Evolutionary conservation across 2,888 invertebrate species (phyloP), one percentile per base, ranked within the genome.

Genomic region (Crioceris asparagi): DNA sequence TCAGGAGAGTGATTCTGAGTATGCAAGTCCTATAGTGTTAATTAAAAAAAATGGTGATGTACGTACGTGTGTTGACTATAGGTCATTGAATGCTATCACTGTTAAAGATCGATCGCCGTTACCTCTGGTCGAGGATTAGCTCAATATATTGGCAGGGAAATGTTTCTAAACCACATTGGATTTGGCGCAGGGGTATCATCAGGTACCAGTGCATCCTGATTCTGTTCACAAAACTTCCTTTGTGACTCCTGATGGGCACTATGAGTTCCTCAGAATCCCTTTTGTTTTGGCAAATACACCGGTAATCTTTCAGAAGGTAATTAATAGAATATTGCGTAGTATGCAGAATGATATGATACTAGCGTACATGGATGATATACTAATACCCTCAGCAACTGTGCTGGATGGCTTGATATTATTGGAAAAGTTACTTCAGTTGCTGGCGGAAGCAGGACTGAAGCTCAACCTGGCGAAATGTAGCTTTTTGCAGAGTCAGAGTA

Each of bases 201-300:
- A 31, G 10, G 16, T 31, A 12, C 14, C 14, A 14, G 11, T 31
- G 14, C 11, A 14, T 2, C n/a, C n/a, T n/a, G n/a, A n/a, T n/a
- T n/a, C n/a, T n/a, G n/a, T n/a, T n/a, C n/a, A n/a, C n/a, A n/a
- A n/a, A n/a, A n/a, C n/a, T n/a, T n/a, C n/a, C n/a, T n/a, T n/a
- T n/a, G n/a, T n/a, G n/a, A n/a, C n/a, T n/a, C n/a, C n/a, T n/a
- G n/a, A n/a, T n/a, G n/a, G n/a, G n/a, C n/a, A n/a, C n/a, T n/a
- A n/a, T n/a, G n/a, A n/a, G n/a, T 57, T 51, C 32, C 32, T 44
- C 3, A 33, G 47, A 31, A 1, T 50, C 57, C 51, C 51, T 4
- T 62, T 60, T 38, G 59, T 57, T 3, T 41, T 60, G 4, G 32
- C 49, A 2, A 57, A 58, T 32, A 56, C 56, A 1, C 55, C 56